Evolutionary conservation across 2,888 invertebrate species (phyloP).

Genomic region (Thereva unica): DNA sequence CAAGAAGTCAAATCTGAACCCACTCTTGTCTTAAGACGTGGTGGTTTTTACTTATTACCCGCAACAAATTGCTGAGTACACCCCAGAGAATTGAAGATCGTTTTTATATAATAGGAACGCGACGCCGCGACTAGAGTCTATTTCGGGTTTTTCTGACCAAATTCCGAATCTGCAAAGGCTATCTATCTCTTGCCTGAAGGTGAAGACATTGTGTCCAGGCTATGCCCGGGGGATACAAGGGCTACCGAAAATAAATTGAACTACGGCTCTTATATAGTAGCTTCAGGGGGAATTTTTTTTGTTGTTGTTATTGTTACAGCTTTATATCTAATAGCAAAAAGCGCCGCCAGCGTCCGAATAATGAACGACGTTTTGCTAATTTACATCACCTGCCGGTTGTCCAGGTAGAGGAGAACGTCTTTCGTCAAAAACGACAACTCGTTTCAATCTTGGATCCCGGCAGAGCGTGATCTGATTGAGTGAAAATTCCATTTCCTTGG

Average conservation of each 20-base stretch:
- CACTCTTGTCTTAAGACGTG: conserved; percentile 2
- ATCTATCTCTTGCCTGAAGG: neutral
- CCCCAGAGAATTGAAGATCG: conserved; percentile 15
- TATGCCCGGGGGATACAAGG: conserved; percentile 14
- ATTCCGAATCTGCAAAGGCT: conserved; percentile 7
- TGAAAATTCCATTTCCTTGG: conserved; percentile 9
- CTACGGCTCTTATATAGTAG: no score
- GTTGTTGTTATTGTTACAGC: conserved; percentile 9
- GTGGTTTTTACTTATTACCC: conserved; percentile 25
- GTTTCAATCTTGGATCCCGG: conserved; percentile 1
- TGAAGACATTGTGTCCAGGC: neutral
- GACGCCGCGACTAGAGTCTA: neutral
- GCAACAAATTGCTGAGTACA: conserved; percentile 20
- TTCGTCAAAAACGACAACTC: conserved; percentile 1
- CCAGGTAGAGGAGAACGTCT: no score
- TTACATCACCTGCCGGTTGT: neutral
- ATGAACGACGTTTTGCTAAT: conserved; percentile 18
- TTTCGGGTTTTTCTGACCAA: conserved; percentile 1
- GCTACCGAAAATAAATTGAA: conserved; percentile 16
- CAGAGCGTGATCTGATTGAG: conserved; percentile 20
- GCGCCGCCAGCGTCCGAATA: conserved; percentile 5
- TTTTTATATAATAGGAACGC: conserved; percentile 8
- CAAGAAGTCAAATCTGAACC: conserved; percentile 22
- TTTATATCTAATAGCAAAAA: conserved; percentile 3
- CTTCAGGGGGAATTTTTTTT: neutral